Evolutionary conservation across 2,797 vertebrate genomes (phyloP).

Genomic region (Enteromius trimaculatus): DNA sequence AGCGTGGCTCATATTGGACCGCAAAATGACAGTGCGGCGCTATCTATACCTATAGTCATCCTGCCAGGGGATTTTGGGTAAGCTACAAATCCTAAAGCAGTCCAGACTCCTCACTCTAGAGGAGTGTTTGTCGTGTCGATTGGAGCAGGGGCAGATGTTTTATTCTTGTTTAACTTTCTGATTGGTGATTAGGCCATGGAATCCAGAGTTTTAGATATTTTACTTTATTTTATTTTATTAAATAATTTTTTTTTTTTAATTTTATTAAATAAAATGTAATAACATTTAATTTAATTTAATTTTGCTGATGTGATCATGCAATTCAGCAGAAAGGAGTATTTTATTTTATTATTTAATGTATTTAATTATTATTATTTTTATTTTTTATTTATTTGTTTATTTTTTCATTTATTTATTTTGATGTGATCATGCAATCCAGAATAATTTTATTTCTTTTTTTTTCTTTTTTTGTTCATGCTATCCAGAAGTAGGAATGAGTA

Average conservation of each 20-base stretch:
- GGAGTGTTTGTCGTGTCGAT: constrained; percentile 58
- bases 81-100: constrained; percentile 79
- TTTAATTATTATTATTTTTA: neutral
- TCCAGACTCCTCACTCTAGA: constrained; percentile 62
- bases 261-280: neutral
- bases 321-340: too few relatives aligned
- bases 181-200: constrained; percentile 53
- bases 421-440: neutral
- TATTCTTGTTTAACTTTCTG: constrained; percentile 53
- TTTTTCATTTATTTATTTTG: neutral
- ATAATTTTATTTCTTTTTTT: too few relatives aligned
- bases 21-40: constrained; percentile 73
- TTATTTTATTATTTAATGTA: neutral
- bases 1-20: constrained; percentile 82
- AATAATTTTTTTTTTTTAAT: neutral
- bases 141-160: constrained; percentile 46
- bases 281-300: too few relatives aligned
- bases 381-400: too few relatives aligned
- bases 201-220: constrained; percentile 45
- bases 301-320: neutral
- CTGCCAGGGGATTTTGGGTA: constrained; percentile 77
- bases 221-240: constrained; percentile 33
- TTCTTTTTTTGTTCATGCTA: too few relatives aligned
- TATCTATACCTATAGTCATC: constrained; percentile 82
- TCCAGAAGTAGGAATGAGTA: constrained; percentile 15